These are phyloP conservation scores for Mamestra configurata DNA, from an alignment of 1,140 invertebrate genomes.

Conservation along the genomic window DNA sequence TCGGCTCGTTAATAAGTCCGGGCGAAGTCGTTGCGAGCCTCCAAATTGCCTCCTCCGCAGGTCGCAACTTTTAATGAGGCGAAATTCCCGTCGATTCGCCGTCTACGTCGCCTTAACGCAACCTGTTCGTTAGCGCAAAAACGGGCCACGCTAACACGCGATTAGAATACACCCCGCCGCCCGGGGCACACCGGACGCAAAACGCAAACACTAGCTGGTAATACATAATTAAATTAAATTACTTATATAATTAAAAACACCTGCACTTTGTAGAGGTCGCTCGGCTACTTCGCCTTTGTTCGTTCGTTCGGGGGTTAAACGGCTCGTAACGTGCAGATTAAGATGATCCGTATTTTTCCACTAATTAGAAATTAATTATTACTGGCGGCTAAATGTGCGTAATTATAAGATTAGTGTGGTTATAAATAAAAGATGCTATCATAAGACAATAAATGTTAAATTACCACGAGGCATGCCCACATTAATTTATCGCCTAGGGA, in stretches of 20 bases:
- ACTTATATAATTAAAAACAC: conserved; percentile 44
- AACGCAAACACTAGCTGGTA: conserved; percentile 33
- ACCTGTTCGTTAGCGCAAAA: conserved; percentile 87
- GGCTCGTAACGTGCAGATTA: conserved; percentile 14
- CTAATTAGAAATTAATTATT: conserved; percentile 40
- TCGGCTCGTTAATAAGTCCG: conserved; percentile 78
- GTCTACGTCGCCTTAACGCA: conserved; percentile 82
- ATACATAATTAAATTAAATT: conserved; percentile 42
- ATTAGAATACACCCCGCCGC: conserved; percentile 83
- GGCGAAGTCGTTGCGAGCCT: conserved; percentile 70
- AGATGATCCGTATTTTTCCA: conserved; percentile 11
- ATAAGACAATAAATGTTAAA: conserved; percentile 26
- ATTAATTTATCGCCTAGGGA: conserved; percentile 3
- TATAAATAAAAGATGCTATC: conserved; percentile 31
- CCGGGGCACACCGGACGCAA: conserved; percentile 65
- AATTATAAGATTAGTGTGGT: conserved; percentile 18
- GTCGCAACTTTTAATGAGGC: conserved; percentile 87
- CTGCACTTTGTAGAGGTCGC: conserved; percentile 39
- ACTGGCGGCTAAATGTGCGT: not conserved
- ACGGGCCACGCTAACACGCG: conserved; percentile 84
- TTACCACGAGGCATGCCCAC: not conserved
- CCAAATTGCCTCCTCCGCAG: conserved; percentile 83
- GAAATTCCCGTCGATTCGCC: conserved; percentile 83
- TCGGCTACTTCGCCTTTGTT: conserved; percentile 25
- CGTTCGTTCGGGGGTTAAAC: not conserved